phyloP scores from a whole-genome alignment of 2,113 vertebrate genomes.

The Natator depressus region DNA sequence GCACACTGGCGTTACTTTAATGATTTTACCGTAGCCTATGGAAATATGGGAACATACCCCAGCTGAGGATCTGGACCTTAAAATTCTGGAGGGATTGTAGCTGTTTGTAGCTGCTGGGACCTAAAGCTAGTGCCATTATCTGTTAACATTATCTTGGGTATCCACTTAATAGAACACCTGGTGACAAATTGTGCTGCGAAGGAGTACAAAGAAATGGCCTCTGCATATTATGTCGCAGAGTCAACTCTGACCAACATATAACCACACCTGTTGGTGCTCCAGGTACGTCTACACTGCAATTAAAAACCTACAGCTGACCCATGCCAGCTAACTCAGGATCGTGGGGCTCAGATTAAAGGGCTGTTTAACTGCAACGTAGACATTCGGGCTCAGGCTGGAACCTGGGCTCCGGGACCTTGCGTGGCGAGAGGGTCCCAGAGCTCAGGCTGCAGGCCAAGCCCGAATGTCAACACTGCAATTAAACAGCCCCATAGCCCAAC shows the following conservation, averaged over 20 bases:
- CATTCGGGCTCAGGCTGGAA: too few relatives aligned
- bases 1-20: background rate
- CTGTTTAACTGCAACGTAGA: too few relatives aligned
- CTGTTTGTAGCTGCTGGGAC: background rate
- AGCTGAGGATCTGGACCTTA: background rate
- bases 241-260: background rate
- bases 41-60: background rate
- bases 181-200: background rate
- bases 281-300: too few relatives aligned
- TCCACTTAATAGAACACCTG: background rate
- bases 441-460: too few relatives aligned
- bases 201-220: background rate
- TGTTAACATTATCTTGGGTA: background rate
- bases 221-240: background rate
- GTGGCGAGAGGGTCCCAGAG: too few relatives aligned
- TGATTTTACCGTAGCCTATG: too few relatives aligned
- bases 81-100: background rate
- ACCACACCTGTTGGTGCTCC: background rate
- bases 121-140: background rate
- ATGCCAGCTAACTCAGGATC: too few relatives aligned
- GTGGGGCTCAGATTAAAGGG: too few relatives aligned
- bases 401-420: too few relatives aligned
- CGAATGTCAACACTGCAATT: background rate
- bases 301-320: too few relatives aligned
- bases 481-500: background rate